Evolutionary conservation across 2,113 vertebrate species (phyloP), one percentile per base, ranked within the genome.

Genomic region (Excalfactoria chinensis): DNA sequence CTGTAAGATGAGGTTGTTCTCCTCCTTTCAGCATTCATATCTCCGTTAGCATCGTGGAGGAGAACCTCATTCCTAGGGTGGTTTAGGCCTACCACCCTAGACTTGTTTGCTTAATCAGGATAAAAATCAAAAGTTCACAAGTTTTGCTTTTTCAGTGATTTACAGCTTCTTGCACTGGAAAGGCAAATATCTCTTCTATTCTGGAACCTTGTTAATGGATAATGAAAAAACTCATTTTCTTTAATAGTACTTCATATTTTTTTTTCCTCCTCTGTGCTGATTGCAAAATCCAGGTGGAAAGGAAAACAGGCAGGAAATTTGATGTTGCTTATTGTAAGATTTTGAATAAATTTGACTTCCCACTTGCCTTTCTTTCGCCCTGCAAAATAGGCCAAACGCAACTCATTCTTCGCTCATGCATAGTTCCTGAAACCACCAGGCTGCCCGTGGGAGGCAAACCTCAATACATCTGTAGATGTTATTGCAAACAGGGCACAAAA

Each of bases 261-360:
- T 86, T 71, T 49, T 18, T 19, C 3, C 9, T 28, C 53, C 37
- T 81, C 6, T 80, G 68, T 86, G 22, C n/a, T 48, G 20, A 30
- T 40, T 72, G 37, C 11, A 60, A 66, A 66, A 75, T 62, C 21
- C 34, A 83, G 5, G 13, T 60, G 55, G 55, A 41, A 90, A 40
- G 30, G 6, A 48, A 25, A 86, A 66, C 8, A 78, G 26, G 40
- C 16, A 49, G 53, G 59, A 94, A 90, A 84, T 2, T 11, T 1
- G 15, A 40, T 55, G 90, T 82, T 89, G 5, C 14, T 87, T 72
- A 34, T 90, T 88, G 69, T 34, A 76, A 82, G 32, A 30, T 49
- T 44, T 35, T 13, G 32, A 82, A 37, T 56, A 44, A 19, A 78
- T 76, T 23, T 55, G 18, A 79, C 18, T 34, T 90, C 51, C 12